Base-by-base conservation (phyloP, 92 coral and sea anemone species). In the Muricea muricata region DNA sequence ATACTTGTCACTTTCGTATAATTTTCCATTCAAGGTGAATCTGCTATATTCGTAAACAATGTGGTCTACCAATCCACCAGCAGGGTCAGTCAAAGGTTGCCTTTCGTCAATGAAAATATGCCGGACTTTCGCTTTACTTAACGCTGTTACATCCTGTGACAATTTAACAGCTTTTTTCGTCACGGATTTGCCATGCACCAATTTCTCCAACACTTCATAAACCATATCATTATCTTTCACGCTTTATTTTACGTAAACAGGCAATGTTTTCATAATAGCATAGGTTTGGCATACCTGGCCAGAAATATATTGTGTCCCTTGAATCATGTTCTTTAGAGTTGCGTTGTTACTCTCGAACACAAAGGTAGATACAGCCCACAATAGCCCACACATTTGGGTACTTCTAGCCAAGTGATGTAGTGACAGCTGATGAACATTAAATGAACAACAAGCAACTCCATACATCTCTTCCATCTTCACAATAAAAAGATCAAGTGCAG, bases 241-340 rank as follows among this genome's bases (percentile, higher is more conserved):
- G 40, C 25, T 7, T 70, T 70, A 55, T 35, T 70, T 70, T 55
- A 70, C 20, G 25, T 37, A 70, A 0, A 70, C 8, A 13, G 77
- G 77, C 77, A 70, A 32, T 1, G 48, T 70, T 55, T 35, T 70
- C 77, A 70, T 70, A 28, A 70, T 70, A 70, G 77, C 77, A 70
- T 70, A 70, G n/a, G 77, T 70, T 32, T 70, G 77, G 50, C 77
- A 70, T 20, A 70, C 77, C 54, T 70, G 77, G 50, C 23, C 77
- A 70, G 76, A 21, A 15, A 70, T 29, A 40, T 35, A 35, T 40
- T 70, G 76, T 30, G 76, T 70, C 1, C 76, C 79, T 29, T 73
- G 79, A 29, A 73, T 42, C 60, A 73, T 42, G 21, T 73, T 39
- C 60, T 42, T 42, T 2, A 73, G 30, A 25, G 14, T 28, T 0